Evolutionary conservation across 92 coral and sea anemone species (phyloP), one percentile per base, ranked within the genome.

Genomic region (Paragorgia papillata): DNA sequence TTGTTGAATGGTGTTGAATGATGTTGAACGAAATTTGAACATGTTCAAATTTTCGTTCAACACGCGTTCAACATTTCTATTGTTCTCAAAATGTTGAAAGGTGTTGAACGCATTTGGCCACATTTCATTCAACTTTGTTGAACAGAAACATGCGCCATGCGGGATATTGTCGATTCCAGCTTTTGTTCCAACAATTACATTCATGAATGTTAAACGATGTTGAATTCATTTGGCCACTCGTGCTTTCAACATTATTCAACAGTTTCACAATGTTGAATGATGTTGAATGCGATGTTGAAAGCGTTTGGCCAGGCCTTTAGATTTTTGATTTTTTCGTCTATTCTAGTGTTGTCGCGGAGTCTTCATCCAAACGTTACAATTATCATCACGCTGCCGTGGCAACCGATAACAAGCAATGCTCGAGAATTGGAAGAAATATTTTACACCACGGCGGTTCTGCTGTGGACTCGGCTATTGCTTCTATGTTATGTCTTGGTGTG

Each of bases 401-500:
- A 20, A 61, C 97, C 7, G 99, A 95, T 40, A 79, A 88, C 44
- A 95, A 67, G 12, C 58, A 78, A 37, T 95, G 99, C 63, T 95
- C 99, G 15, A 84, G 78, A 62, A 85, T 85, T 21, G 99, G 99
- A 3, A 63, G 89, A 28, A 76, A 86, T 37, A 83, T 83, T 10
- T 83, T 95, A 25, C 84, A 61, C 57, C 92, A 67, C 55, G 89
- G 89, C 0, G 99, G 99, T 13, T 90, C 97, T 0, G 99, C 99
- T 3, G 97, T 95, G 33, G 99, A 95, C 66, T 86, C 99, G 40
- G 97, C 97, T 46, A 85, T 95, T 25, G 90, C 95, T 10, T 48
- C 97, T 57, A 88, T 88, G 73, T 71, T 95, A 30, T 95, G 99
- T 74, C 90, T 95, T 24, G 99, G 99, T 5, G 99, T 95, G 25